Conservation (phyloP, 2,113 vertebrate species). For the Trochalopteron elliotii region DNA sequence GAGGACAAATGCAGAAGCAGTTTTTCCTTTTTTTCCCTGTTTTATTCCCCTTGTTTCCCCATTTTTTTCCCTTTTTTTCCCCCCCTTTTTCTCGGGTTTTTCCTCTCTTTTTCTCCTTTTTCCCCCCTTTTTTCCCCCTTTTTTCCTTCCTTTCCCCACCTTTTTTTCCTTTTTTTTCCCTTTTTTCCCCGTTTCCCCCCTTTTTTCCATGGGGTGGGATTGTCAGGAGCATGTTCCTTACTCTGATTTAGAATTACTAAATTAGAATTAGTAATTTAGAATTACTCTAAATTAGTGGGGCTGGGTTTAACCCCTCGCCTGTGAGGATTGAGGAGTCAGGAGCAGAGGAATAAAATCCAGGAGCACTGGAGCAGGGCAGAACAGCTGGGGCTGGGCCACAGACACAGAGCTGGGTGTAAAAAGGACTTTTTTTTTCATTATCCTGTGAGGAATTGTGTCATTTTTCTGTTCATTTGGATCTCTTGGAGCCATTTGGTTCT, state of each 20-base stretch:
- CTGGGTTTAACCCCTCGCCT: not conserved
- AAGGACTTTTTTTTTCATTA: accelerated
- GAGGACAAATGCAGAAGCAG: not conserved
- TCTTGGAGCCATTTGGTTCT: slow-evolving; percentile 1
- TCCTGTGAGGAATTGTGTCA: not conserved
- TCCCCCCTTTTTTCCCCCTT: accelerated
- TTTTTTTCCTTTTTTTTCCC: too few species aligned
- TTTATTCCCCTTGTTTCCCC: too few species aligned
- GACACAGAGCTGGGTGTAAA: not conserved
- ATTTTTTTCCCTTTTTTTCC: too few species aligned
- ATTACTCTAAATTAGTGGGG: not conserved
- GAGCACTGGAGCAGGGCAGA: not conserved
- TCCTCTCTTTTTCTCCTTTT: too few species aligned
- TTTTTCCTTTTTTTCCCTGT: accelerated
- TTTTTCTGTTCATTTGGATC: not conserved
- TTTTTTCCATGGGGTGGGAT: not conserved
- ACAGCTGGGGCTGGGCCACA: not conserved
- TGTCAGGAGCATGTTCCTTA: not conserved
- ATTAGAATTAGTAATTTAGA: too few species aligned
- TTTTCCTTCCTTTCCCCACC: too few species aligned
- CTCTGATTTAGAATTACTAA: too few species aligned
- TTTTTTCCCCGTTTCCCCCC: accelerated
- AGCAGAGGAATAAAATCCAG: not conserved
- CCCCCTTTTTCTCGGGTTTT: too few species aligned
- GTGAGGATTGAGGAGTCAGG: not conserved